Percentiles rank a stretch among this genome's conserved stretches.
phyloP scores from a whole-genome alignment of 2,797 vertebrate genomes.

The Falco naumanni region DNA sequence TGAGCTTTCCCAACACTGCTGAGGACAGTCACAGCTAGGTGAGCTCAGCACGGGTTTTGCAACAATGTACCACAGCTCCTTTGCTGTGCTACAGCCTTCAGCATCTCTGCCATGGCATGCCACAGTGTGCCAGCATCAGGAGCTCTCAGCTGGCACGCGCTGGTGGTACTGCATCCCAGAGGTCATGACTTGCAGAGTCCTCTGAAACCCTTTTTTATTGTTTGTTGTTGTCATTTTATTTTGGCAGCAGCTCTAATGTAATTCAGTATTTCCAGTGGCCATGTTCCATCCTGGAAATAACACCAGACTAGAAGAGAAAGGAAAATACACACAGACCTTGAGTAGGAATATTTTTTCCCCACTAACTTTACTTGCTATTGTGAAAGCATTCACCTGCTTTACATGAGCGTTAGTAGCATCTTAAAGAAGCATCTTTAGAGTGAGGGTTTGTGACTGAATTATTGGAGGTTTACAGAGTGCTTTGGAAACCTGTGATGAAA shows the following conservation, averaged over 20 bases:
- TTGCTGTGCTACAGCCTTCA: neutral
- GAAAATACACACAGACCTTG: neutral
- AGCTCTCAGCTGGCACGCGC: neutral
- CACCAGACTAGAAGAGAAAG: neutral
- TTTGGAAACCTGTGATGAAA: neutral
- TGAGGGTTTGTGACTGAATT: neutral
- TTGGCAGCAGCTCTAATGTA: constrained; percentile 16
- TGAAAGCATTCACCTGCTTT: neutral
- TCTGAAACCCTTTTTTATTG: neutral
- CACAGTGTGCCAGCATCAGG: neutral
- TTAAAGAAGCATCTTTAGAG: neutral
- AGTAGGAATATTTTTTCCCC: neutral
- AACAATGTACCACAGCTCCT: rapidly evolving
- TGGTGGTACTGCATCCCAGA: neutral
- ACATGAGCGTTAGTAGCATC: neutral
- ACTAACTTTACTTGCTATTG: neutral
- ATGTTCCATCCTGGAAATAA: constrained; percentile 15
- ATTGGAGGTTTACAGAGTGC: rapidly evolving
- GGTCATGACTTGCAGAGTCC: neutral
- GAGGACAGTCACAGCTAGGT: neutral
- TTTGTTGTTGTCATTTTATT: neutral
- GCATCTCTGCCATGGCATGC: neutral
- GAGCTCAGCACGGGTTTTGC: neutral
- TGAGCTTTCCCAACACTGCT: neutral
- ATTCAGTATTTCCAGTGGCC: constrained; percentile 29